These are phyloP conservation scores for Drosophila tripunctata DNA, from an alignment of 2,888 invertebrate species.

Conservation along the genomic window DNA sequence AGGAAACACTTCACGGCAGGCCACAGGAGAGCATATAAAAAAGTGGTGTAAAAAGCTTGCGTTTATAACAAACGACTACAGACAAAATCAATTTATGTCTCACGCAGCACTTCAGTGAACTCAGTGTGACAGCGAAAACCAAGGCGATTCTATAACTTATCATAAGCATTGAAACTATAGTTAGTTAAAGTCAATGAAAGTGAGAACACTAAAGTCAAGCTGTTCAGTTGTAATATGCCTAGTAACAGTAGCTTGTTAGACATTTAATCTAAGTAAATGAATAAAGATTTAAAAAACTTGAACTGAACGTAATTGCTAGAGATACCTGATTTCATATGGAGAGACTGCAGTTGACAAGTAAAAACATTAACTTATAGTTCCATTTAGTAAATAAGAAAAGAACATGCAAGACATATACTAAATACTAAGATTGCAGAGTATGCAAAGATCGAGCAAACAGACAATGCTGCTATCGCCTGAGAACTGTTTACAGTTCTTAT, in stretches of 20 bases:
- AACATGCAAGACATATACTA: too few relatives aligned
- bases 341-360: too few relatives aligned
- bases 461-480: background rate
- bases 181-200: background rate
- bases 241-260: too few relatives aligned
- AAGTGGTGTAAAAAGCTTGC: slow-evolving; percentile 66
- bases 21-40: too few relatives aligned
- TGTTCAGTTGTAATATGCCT: too few relatives aligned
- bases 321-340: too few relatives aligned
- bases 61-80: slow-evolving; percentile 26
- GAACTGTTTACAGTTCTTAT: slow-evolving; percentile 9
- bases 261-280: too few relatives aligned
- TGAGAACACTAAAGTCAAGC: too few relatives aligned
- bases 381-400: too few relatives aligned
- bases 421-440: background rate
- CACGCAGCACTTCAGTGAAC: slow-evolving; percentile 33
- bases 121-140: background rate
- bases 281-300: background rate
- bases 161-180: background rate
- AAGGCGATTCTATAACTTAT: background rate
- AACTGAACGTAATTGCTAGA: too few relatives aligned
- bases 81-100: slow-evolving; percentile 56
- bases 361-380: too few relatives aligned
- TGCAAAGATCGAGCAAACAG: background rate
- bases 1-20: background rate